Conservation (phyloP, 2,113 vertebrate genomes). For the Hemibagrus wyckioides region DNA sequence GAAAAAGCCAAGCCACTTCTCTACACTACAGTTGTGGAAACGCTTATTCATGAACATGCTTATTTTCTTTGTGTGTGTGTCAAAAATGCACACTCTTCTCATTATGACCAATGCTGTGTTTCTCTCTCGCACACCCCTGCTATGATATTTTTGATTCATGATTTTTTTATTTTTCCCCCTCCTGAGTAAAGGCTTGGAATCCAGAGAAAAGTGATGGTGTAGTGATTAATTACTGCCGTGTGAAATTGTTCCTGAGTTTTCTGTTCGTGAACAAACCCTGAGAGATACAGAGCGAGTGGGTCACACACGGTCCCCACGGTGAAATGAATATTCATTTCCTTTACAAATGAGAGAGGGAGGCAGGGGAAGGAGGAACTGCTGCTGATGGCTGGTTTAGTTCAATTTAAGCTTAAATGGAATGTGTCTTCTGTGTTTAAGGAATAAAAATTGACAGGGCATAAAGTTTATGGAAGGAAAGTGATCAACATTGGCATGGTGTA, state of each 20-base stretch:
- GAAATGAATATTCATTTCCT: conserved; percentile 18
- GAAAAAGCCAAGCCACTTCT: conserved; percentile 2
- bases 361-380: not conserved
- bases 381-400: conserved; percentile 8
- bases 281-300: not conserved
- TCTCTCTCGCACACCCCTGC: not conserved
- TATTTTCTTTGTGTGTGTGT: not conserved
- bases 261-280: not conserved
- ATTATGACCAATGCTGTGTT: not conserved
- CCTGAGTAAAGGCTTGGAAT: not conserved
- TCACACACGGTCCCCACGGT: not conserved
- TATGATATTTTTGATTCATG: not conserved
- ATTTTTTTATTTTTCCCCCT: conserved; percentile 10
- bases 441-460: not conserved
- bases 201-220: not conserved
- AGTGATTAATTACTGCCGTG: conserved; percentile 18
- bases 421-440: conserved; percentile 1
- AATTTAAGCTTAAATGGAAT: not conserved
- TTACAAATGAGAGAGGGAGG: not conserved
- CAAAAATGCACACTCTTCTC: not conserved
- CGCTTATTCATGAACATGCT: not conserved
- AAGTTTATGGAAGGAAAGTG: not conserved
- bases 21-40: conserved; percentile 6
- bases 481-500: not conserved
- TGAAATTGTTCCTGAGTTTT: not conserved